Percentiles rank a stretch among this genome's conserved stretches.
Evolutionary conservation across 2,113 vertebrate genomes (phyloP).

Genomic region (Cyrtonyx montezumae): DNA sequence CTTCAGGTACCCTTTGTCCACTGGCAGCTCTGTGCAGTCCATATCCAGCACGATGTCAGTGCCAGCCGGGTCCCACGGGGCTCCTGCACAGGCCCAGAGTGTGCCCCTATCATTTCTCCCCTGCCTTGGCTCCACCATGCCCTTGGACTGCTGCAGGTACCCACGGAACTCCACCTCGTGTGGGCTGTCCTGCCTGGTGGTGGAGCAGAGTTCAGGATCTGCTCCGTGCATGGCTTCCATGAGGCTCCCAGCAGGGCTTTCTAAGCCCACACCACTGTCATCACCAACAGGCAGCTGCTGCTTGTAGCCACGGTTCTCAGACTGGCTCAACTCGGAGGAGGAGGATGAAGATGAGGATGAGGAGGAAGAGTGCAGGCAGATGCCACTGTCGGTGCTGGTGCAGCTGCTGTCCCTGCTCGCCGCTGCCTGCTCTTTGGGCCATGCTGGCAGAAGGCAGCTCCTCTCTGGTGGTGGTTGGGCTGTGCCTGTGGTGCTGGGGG

Average conservation of each 20-base stretch:
- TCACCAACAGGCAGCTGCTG: not conserved
- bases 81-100: not conserved
- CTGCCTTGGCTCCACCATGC: not conserved
- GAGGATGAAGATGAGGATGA: not conserved
- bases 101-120: not conserved
- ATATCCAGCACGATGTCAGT: accelerated
- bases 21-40: not conserved
- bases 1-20: slow-evolving; percentile 73
- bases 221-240: accelerated
- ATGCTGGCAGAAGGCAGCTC: not conserved
- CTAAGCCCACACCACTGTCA: slow-evolving; percentile 48
- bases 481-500: not conserved
- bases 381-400: slow-evolving; percentile 66
- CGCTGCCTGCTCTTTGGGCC: accelerated
- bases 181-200: accelerated
- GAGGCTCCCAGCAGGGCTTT: accelerated
- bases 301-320: not conserved
- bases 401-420: slow-evolving; percentile 23
- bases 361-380: slow-evolving; percentile 66
- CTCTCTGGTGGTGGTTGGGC: not conserved
- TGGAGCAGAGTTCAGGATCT: accelerated
- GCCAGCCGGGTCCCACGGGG: not conserved
- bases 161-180: slow-evolving; percentile 21
- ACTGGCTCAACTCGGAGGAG: not conserved
- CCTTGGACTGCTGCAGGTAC: slow-evolving; percentile 70